phyloP scores from a whole-genome alignment of 2,113 vertebrate genomes.

The Macrotis lagotis region DNA sequence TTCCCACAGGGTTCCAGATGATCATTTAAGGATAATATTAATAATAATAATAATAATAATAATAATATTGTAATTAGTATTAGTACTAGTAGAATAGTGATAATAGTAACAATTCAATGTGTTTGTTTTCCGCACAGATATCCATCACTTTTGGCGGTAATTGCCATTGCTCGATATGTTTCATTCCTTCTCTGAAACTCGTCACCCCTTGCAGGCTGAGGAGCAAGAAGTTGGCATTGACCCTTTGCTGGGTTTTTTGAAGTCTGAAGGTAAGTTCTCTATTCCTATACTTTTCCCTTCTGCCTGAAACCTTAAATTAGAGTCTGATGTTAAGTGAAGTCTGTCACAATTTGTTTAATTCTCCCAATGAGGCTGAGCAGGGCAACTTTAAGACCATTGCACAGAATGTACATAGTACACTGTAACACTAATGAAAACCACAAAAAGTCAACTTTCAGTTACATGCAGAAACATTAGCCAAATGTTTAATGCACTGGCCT shows the following conservation, averaged over 20 bases:
- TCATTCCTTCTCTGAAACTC: slow-evolving; percentile 92
- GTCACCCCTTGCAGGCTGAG: slow-evolving; percentile 94
- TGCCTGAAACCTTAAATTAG: slow-evolving; percentile 27
- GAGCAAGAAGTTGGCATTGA: slow-evolving; percentile 97
- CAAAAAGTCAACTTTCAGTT: slow-evolving; percentile 71
- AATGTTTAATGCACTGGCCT: slow-evolving; percentile 65
- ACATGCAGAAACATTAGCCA: slow-evolving; percentile 65
- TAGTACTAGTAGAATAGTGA: too few species aligned
- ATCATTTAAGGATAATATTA: slow-evolving; percentile 14
- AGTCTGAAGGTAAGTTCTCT: slow-evolving; percentile 87
- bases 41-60: too few species aligned
- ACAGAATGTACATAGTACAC: slow-evolving; percentile 29
- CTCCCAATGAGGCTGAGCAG: slow-evolving; percentile 49
- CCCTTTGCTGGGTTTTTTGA: slow-evolving; percentile 90
- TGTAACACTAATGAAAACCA: slow-evolving; percentile 67
- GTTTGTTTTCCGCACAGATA: slow-evolving; percentile 47
- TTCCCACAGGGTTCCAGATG: background rate
- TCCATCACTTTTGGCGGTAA: slow-evolving; percentile 8
- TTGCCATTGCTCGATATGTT: slow-evolving; percentile 85
- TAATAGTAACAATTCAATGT: background rate
- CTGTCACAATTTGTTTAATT: slow-evolving; percentile 49
- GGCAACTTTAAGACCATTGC: slow-evolving; percentile 66
- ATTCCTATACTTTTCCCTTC: slow-evolving; percentile 34
- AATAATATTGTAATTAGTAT: too few species aligned
- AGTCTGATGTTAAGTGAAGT: background rate